A percentile compares a stretch with the other conserved stretches of the same genome.
Evolutionary conservation across 2,888 invertebrate species (phyloP).

Genomic region (Epistrophe grossulariae): DNA sequence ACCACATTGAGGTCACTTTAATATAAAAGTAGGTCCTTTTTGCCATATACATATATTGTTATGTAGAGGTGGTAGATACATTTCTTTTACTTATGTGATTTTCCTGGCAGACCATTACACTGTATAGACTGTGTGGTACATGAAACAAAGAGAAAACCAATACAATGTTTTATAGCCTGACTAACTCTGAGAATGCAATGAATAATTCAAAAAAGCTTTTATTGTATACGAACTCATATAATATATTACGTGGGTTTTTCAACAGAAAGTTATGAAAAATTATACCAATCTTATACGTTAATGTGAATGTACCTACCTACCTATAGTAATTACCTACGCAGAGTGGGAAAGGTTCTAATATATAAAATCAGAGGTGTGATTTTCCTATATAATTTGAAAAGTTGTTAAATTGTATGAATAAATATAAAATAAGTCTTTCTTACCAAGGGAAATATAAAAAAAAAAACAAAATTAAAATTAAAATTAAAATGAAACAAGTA

Average conservation of each 20-base stretch:
- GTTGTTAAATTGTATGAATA: background rate
- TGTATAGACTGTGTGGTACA: background rate
- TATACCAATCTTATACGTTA: background rate
- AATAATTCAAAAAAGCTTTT: conserved; percentile 19
- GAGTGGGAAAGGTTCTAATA: background rate
- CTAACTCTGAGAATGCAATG: conserved; percentile 1
- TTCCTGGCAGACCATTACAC: background rate
- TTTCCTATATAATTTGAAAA: background rate
- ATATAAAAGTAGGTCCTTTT: background rate
- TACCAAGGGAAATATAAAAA: background rate
- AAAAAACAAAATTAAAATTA: too few species aligned
- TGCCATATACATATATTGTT: background rate
- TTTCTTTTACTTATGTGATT: conserved; percentile 1
- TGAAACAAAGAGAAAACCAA: conserved; percentile 5
- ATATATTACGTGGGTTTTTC: background rate
- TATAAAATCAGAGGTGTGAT: conserved; percentile 2
- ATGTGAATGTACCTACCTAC: background rate
- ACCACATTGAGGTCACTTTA: conserved; percentile 11
- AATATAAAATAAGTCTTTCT: background rate
- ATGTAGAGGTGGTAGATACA: background rate
- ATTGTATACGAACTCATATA: background rate
- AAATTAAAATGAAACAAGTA: too few species aligned
- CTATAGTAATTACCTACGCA: too few species aligned
- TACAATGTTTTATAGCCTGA: conserved; percentile 16
- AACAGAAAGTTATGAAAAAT: conserved; percentile 5